These are phyloP conservation scores for Phodopus roborovskii DNA, from an alignment of 2,113 vertebrate species.

Conservation along the genomic window DNA sequence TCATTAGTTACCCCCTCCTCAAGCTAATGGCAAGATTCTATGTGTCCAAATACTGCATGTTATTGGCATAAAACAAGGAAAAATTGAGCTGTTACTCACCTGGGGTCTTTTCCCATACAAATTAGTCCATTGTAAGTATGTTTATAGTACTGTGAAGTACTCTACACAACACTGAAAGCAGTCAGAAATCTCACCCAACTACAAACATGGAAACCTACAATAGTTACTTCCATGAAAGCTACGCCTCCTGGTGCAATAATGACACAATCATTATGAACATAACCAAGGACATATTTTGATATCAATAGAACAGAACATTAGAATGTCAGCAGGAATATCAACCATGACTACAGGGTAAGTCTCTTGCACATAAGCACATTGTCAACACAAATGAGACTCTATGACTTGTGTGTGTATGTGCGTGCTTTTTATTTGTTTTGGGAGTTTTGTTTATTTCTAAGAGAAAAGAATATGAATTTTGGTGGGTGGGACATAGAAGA, in stretches of 20 bases:
- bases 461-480: not conserved
- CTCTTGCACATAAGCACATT: not conserved
- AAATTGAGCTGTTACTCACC: not conserved
- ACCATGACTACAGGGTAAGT: accelerated
- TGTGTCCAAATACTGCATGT: not conserved
- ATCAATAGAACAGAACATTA: not conserved
- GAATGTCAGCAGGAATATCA: not conserved
- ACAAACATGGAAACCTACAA: not conserved
- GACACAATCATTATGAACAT: not conserved
- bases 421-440: not conserved
- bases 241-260: not conserved
- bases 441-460: not conserved
- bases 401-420: too few species aligned
- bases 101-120: not conserved
- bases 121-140: not conserved
- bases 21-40: not conserved
- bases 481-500: not conserved
- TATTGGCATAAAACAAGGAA: not conserved
- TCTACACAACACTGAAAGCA: not conserved
- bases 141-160: not conserved
- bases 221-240: not conserved
- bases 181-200: not conserved
- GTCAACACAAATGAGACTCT: not conserved
- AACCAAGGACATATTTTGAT: not conserved
- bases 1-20: not conserved